phyloP scores from a whole-genome alignment of 2,113 vertebrate species.

The Nannobrachium achirus region DNA sequence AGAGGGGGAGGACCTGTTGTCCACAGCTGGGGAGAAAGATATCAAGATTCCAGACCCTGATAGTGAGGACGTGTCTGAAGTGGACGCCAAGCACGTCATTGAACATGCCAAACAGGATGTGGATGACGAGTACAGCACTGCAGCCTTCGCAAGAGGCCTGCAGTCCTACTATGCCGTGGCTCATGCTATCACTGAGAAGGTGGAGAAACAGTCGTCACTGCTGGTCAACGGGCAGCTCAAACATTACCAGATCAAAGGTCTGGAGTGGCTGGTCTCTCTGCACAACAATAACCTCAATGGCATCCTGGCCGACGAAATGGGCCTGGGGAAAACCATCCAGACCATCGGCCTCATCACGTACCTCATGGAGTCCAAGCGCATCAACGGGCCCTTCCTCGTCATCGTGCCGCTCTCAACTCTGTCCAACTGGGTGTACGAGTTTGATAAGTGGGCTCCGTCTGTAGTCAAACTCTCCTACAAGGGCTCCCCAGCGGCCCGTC shows the following conservation, averaged over 20 bases:
- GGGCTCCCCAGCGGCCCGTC: slow-evolving; percentile 93
- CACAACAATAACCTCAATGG: slow-evolving; percentile 98
- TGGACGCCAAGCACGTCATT: slow-evolving; percentile 90
- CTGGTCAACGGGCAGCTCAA: slow-evolving; percentile 95
- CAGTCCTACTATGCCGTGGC: slow-evolving; percentile 97
- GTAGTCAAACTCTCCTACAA: slow-evolving; percentile 97
- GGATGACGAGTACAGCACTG: slow-evolving; percentile 90
- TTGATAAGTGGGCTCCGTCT: slow-evolving; percentile 97
- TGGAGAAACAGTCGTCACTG: slow-evolving; percentile 92
- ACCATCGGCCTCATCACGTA: slow-evolving; percentile 98
- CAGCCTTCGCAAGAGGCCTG: slow-evolving; percentile 84
- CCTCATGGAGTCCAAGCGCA: slow-evolving; percentile 97
- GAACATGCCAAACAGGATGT: slow-evolving; percentile 95
- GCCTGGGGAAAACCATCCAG: slow-evolving; percentile 96
- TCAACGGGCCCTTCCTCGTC: slow-evolving; percentile 98
- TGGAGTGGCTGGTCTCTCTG: slow-evolving; percentile 96
- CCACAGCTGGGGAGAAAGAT: slow-evolving; percentile 88
- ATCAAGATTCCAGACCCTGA: slow-evolving; percentile 94
- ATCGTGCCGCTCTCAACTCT: slow-evolving; percentile 97
- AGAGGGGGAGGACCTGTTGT: slow-evolving; percentile 82
- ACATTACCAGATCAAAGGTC: slow-evolving; percentile 96
- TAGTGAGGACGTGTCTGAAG: slow-evolving; percentile 90
- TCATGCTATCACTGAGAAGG: slow-evolving; percentile 91
- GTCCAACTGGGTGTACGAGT: slow-evolving; percentile 98
- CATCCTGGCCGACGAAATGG: slow-evolving; percentile 98